These are phyloP conservation scores for Labia minor DNA, from an alignment of 2,888 invertebrate species.

Conservation along the genomic window DNA sequence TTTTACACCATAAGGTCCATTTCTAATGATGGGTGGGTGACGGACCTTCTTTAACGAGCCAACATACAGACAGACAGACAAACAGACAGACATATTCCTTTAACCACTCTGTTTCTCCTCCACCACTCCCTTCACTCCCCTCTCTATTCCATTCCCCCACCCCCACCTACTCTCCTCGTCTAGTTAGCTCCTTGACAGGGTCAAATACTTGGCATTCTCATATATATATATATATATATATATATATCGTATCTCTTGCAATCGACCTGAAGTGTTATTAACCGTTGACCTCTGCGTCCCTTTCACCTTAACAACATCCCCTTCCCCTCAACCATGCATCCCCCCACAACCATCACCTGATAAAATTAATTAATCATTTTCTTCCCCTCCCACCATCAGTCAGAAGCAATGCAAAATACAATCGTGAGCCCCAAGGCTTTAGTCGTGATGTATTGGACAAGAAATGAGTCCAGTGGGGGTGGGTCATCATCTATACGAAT, in stretches of 20 bases:
- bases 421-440: background rate
- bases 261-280: background rate
- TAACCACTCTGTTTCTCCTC: too few species aligned
- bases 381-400: too few species aligned
- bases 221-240: too few species aligned
- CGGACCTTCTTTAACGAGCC: background rate
- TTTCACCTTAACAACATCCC: too few species aligned
- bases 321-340: too few species aligned
- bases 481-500: background rate
- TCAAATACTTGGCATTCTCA: conserved; percentile 1
- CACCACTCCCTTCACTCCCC: too few species aligned
- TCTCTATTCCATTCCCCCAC: background rate
- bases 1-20: background rate
- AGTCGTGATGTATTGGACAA: background rate
- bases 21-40: conserved; percentile 13
- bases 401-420: background rate
- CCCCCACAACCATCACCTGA: background rate
- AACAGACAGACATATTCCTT: background rate
- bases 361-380: background rate
- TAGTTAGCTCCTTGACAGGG: background rate
- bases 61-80: background rate
- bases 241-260: background rate
- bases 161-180: background rate
- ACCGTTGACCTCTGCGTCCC: background rate
- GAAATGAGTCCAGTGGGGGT: background rate